A percentile compares a stretch with the other conserved stretches of the same genome.
Conservation (phyloP, 2,888 invertebrate genomes). For the Spatulosminthurus flaviceps region DNA sequence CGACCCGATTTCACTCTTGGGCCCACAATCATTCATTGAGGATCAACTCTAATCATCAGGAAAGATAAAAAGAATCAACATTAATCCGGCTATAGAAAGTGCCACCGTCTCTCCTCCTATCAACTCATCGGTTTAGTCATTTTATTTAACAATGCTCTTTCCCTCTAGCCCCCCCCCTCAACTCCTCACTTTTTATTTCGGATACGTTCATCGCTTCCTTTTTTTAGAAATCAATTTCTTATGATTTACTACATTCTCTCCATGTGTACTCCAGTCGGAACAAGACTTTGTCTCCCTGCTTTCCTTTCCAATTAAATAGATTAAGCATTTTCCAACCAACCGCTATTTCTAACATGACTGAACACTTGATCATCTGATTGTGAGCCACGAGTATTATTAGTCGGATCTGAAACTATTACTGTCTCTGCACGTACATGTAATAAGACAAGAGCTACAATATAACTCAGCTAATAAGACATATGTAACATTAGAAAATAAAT, state of each 20-base stretch:
- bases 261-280: not conserved
- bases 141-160: slow-evolving; percentile 47
- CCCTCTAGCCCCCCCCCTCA: slow-evolving; percentile 2
- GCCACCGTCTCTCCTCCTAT: slow-evolving; percentile 27
- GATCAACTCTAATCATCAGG: slow-evolving; percentile 61
- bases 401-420: too few relatives aligned
- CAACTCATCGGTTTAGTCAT: slow-evolving; percentile 39
- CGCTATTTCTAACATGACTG: too few relatives aligned
- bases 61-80: slow-evolving; percentile 58
- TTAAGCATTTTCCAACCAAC: slow-evolving; percentile 11
- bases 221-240: slow-evolving; percentile 38
- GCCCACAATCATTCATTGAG: slow-evolving; percentile 51
- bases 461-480: too few relatives aligned
- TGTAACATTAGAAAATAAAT: too few relatives aligned
- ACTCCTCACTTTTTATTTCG: slow-evolving; percentile 16
- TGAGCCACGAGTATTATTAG: too few relatives aligned
- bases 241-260: slow-evolving; percentile 33
- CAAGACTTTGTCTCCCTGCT: slow-evolving; percentile 16
- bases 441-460: too few relatives aligned
- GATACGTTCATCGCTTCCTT: slow-evolving; percentile 5
- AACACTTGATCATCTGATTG: too few relatives aligned
- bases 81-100: slow-evolving; percentile 49
- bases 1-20: slow-evolving; percentile 52
- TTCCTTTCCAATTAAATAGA: not conserved
- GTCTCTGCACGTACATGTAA: too few relatives aligned